phyloP scores from a whole-genome alignment of 2,113 vertebrate genomes.

The Piliocolobus tephrosceles region DNA sequence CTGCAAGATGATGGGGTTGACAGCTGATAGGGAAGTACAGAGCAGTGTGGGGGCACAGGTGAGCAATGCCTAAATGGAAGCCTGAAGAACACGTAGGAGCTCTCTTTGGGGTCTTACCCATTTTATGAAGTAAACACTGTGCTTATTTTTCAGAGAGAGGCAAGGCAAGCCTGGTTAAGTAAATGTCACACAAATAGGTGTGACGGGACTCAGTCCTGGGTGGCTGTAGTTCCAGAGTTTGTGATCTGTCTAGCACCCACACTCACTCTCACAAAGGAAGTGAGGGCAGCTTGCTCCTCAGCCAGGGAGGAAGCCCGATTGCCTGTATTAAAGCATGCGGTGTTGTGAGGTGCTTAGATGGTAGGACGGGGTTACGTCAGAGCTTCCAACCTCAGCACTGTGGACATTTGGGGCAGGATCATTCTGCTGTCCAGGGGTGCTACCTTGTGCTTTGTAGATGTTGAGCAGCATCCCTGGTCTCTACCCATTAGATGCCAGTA shows the following conservation, averaged over 20 bases:
- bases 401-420: not conserved
- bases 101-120: accelerated
- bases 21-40: too few species aligned
- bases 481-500: too few species aligned
- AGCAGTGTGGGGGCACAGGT: not conserved
- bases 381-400: not conserved
- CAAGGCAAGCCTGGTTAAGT: not conserved
- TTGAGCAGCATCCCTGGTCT: not conserved
- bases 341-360: not conserved
- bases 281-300: too few species aligned
- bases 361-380: not conserved
- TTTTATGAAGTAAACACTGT: not conserved
- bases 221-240: not conserved
- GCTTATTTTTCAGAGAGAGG: not conserved
- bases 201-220: not conserved
- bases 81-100: accelerated
- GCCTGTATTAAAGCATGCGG: not conserved
- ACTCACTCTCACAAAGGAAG: not conserved
- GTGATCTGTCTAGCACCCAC: not conserved
- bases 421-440: not conserved
- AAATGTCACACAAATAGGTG: not conserved
- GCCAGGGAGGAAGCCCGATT: not conserved
- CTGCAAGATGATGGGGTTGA: not conserved
- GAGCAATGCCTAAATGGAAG: not conserved
- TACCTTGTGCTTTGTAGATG: not conserved